Conservation (phyloP, 2,113 vertebrate genomes). For the Sturnira hondurensis region DNA sequence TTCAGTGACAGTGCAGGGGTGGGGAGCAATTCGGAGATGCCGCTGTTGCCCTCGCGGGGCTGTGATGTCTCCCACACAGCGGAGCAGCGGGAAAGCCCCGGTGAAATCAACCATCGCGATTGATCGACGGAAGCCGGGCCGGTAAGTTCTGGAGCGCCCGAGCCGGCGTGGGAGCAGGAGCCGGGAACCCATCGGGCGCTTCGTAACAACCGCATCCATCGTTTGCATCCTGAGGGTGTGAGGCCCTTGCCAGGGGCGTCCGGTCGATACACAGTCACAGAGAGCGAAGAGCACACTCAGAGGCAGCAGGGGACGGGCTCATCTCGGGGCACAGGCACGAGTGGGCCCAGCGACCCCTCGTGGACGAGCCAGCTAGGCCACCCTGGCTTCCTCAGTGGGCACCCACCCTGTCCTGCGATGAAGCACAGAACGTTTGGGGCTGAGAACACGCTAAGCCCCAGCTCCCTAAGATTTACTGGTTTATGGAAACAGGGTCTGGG, state of each 20-base stretch:
- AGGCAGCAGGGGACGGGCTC: neutral
- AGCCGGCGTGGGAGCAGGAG: neutral
- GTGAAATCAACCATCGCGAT: conserved; percentile 63
- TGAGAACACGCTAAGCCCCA: neutral
- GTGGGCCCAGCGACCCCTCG: neutral
- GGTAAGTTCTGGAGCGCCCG: conserved; percentile 29
- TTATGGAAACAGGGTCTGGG: neutral
- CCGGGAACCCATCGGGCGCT: neutral
- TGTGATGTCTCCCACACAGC: conserved; percentile 57
- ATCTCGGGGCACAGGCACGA: accelerated
- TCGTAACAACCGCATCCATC: neutral
- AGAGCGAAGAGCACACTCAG: neutral
- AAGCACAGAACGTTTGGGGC: neutral
- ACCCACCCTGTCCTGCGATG: neutral
- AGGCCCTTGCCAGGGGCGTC: neutral
- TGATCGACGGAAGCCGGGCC: conserved; percentile 45
- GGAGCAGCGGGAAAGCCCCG: conserved; percentile 40
- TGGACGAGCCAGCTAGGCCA: neutral
- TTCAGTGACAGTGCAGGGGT: conserved; percentile 80
- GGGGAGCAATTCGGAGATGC: conserved; percentile 77
- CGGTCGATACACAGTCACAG: neutral
- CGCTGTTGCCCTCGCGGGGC: conserved; percentile 73
- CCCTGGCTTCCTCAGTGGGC: neutral
- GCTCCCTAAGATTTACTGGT: neutral
- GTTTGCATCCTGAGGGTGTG: neutral